These are phyloP conservation scores for Hapalemur alaotrensis DNA, from an alignment of 2,797 vertebrate species.

Conservation along the genomic window DNA sequence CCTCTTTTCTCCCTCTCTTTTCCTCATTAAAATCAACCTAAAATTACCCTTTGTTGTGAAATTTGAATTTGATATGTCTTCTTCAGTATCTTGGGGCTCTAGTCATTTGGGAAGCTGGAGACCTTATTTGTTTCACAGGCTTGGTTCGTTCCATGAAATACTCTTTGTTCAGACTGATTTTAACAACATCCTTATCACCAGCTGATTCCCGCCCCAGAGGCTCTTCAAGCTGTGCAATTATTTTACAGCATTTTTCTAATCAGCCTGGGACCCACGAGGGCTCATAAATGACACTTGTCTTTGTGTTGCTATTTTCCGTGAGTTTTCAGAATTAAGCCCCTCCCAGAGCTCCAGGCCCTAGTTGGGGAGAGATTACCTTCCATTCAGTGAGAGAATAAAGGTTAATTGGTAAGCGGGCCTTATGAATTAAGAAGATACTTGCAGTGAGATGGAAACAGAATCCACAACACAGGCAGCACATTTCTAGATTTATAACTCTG, in stretches of 20 bases:
- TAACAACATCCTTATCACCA: background rate
- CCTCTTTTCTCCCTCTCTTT: background rate
- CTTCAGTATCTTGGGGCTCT: background rate
- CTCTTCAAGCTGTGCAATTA: background rate
- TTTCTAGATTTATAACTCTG: background rate
- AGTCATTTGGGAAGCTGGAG: background rate
- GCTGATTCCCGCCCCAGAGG: background rate
- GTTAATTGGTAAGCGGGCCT: background rate
- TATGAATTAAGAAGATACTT: conserved; percentile 11
- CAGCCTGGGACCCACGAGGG: background rate
- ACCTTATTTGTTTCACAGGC: background rate
- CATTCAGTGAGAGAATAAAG: conserved; percentile 43
- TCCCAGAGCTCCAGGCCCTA: background rate
- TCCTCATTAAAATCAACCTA: background rate
- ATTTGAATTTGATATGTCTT: background rate
- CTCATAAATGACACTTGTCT: conserved; percentile 36
- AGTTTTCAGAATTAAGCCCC: conserved; percentile 43
- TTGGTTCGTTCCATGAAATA: background rate
- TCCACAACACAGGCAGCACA: background rate
- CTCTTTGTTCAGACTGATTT: conserved; percentile 5
- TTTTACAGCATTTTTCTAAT: conserved; percentile 29
- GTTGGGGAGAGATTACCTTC: background rate
- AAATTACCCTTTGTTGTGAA: background rate
- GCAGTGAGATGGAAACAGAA: background rate
- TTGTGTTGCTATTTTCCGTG: conserved; percentile 32